Conservation (phyloP, 2,888 invertebrate genomes). For the Euphydryas editha region DNA sequence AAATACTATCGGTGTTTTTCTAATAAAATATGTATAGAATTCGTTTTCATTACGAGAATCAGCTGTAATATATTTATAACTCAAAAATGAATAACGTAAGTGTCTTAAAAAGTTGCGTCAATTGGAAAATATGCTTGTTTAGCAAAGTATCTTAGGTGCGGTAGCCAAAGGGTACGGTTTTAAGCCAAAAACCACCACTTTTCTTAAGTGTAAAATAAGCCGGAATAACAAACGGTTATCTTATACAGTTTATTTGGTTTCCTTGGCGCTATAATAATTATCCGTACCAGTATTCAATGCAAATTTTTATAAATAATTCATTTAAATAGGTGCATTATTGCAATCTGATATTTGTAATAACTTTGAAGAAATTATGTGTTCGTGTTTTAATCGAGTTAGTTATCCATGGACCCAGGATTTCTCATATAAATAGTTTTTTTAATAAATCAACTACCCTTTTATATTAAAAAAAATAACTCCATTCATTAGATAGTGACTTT, state of each 20-base stretch:
- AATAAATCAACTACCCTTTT: too few species aligned
- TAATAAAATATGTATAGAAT: too few species aligned
- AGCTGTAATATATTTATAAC: too few species aligned
- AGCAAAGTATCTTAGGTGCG: background rate
- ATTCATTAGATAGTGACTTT: too few species aligned
- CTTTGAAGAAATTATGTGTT: background rate
- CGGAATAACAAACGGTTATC: background rate
- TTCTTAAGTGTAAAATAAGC: background rate
- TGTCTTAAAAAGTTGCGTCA: background rate
- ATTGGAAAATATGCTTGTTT: background rate
- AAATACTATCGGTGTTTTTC: too few species aligned
- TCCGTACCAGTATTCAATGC: background rate
- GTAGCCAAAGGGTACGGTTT: background rate
- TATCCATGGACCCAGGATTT: background rate
- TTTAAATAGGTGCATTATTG: background rate
- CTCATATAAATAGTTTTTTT: background rate
- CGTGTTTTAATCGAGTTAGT: background rate
- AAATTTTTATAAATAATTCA: slow-evolving; percentile 7
- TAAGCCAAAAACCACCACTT: background rate
- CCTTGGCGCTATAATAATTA: background rate
- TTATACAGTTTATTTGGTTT: background rate
- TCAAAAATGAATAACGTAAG: too few species aligned
- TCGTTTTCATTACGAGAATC: too few species aligned
- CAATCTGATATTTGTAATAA: background rate
- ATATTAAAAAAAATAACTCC: too few species aligned